Evolutionary conservation across 2,797 vertebrate species (phyloP).

Genomic region (Mico argentatus): DNA sequence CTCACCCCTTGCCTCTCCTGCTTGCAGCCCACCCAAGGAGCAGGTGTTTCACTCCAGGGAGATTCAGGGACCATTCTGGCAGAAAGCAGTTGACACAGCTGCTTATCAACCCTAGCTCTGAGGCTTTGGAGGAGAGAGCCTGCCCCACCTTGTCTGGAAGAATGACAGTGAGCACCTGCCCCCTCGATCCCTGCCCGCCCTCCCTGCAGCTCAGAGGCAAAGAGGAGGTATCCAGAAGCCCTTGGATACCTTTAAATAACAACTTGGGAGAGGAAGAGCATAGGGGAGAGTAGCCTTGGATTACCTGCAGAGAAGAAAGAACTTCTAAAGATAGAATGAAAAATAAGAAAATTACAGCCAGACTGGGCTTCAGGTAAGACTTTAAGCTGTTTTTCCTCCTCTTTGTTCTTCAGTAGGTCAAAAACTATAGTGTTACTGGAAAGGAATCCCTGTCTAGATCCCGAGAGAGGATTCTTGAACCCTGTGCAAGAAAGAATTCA

Average conservation of each 20-base stretch:
- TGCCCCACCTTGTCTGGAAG: slow-evolving; percentile 56
- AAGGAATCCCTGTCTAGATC: neutral
- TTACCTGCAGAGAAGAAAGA: slow-evolving; percentile 33
- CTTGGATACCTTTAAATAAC: slow-evolving; percentile 56
- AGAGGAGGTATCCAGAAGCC: slow-evolving; percentile 43
- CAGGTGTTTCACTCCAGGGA: slow-evolving; percentile 8
- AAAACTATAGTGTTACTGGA: neutral
- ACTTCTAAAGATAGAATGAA: slow-evolving; percentile 19
- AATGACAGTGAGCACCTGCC: slow-evolving; percentile 54
- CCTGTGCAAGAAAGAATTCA: neutral
- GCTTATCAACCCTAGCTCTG: neutral
- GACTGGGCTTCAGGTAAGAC: neutral
- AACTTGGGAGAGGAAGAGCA: slow-evolving; percentile 30
- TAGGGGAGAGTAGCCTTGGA: neutral
- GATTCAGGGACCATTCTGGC: neutral
- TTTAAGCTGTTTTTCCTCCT: neutral
- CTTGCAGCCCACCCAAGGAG: neutral
- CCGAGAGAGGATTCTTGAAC: neutral
- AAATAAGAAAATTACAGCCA: slow-evolving; percentile 36
- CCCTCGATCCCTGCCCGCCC: neutral
- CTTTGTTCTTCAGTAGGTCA: neutral
- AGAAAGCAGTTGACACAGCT: neutral
- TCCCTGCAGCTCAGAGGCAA: slow-evolving; percentile 26
- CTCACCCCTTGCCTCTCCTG: neutral
- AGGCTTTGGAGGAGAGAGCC: slow-evolving; percentile 41